Base-by-base conservation (phyloP, 1,140 invertebrate genomes). In the Sesamia nonagrioides region DNA sequence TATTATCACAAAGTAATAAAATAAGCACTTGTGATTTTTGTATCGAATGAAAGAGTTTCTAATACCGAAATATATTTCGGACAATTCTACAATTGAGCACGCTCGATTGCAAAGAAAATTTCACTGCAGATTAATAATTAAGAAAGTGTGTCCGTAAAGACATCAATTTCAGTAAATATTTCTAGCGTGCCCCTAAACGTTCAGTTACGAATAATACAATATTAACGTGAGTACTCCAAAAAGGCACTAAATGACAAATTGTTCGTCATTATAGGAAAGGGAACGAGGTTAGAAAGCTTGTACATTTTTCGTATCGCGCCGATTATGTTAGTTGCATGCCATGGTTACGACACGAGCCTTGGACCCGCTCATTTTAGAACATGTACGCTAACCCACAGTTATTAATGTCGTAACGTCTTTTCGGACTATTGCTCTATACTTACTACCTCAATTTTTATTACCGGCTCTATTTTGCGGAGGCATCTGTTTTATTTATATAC, bases 261-360 rank as follows among this genome's bases (percentile, higher is more conserved):
- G 56, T 17, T 21, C 37, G 81, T 76, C 78, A 83, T 86, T 87
- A 82, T 61, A 79, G 42, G 74, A 89, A 87, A 85, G 86, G 81
- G 84, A 82, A 87, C 87, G 88, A 87, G 84, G 88, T 89, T 90
- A 91, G 88, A 89, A 87, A 88, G 84, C 82, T 84, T 71, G 78
- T 75, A 81, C 81, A 81, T 75, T 89, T 88, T 88, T 88, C 79
- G 83, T 76, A 79, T 63, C 60, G 61, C 45, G 54, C 27, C 50
- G 40, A 66, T 78, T 76, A 76, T 80, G 74, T 60, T 60, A 58
- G 45, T 72, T 63, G 82, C 83, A 86, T 82, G 87, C 85, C 84
- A 88, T 74, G 79, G 63, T 91, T 89, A 86, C 88, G 74, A 86
- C 82, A 90, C 74, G 73, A 68, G 77, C 83, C 77, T 83, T 83